phyloP scores from a whole-genome alignment of 2,113 vertebrate genomes.

The Eretmochelys imbricata region DNA sequence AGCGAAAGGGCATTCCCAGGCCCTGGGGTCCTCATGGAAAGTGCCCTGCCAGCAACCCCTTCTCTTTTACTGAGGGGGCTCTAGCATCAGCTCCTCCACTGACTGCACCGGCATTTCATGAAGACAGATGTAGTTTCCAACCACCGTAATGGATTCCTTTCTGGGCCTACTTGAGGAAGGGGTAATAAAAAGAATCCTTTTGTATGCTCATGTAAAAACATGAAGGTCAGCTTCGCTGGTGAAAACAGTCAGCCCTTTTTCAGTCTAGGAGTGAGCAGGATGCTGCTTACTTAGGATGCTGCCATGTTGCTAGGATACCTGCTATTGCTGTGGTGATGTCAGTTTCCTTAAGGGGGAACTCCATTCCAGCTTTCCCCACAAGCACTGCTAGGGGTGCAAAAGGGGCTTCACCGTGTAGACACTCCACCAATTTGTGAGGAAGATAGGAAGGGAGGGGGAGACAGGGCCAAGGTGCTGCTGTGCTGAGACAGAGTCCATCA shows the following conservation, averaged over 20 bases:
- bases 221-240: neutral
- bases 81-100: fast-evolving
- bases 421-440: neutral
- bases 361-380: fast-evolving
- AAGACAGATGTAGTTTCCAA: neutral
- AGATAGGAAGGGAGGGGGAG: too few species aligned
- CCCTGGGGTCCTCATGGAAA: fast-evolving
- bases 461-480: too few species aligned
- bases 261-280: neutral
- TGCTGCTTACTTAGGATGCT: neutral
- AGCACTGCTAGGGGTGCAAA: neutral
- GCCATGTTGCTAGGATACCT: neutral
- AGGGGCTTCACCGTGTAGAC: neutral
- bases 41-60: fast-evolving
- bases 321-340: neutral
- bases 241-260: neutral
- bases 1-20: neutral
- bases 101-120: neutral
- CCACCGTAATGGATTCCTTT: too few species aligned
- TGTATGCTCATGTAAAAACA: fast-evolving
- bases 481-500: too few species aligned
- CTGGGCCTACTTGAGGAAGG: neutral
- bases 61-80: neutral
- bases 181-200: fast-evolving
- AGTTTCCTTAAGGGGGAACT: neutral